Evolutionary conservation across 2,113 vertebrate genomes (phyloP).

Genomic region (Grammomys surdaster): DNA sequence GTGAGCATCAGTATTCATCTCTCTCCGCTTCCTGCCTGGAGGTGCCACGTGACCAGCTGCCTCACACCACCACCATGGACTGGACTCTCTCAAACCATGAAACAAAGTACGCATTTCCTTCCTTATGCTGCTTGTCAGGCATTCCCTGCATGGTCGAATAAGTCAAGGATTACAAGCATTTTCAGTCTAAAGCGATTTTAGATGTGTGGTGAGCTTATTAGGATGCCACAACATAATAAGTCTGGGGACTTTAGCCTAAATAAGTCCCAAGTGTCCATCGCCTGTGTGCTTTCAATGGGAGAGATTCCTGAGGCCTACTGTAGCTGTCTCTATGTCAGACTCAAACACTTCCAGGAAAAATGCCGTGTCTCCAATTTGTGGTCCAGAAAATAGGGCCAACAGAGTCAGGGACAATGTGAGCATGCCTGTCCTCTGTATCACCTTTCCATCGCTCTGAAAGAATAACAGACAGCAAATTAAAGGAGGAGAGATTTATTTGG

Average conservation of each 20-base stretch:
- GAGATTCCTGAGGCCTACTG: not conserved
- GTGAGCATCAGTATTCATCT: not conserved
- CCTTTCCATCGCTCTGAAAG: not conserved
- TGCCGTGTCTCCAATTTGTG: not conserved
- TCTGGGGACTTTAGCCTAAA: not conserved
- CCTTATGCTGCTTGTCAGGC: no score
- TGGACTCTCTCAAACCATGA: not conserved
- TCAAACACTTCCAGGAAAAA: not conserved
- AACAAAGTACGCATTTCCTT: not conserved
- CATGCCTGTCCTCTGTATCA: not conserved
- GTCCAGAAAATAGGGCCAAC: not conserved
- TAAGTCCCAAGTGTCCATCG: not conserved
- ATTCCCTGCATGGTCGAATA: not conserved
- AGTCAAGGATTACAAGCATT: not conserved
- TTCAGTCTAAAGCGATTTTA: not conserved
- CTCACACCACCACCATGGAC: not conserved
- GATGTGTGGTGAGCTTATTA: not conserved
- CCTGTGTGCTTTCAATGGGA: not conserved
- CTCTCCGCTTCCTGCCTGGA: not conserved
- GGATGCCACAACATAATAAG: not conserved
- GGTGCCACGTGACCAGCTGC: not conserved
- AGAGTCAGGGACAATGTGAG: accelerated
- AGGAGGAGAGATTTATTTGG: not conserved
- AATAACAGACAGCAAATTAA: not conserved
- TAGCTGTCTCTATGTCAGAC: not conserved